A percentile compares a stretch with the other conserved stretches of the same genome.
These are phyloP conservation scores for Epinotia brunnichana DNA, from an alignment of 2,888 invertebrate genomes.

Conservation along the genomic window DNA sequence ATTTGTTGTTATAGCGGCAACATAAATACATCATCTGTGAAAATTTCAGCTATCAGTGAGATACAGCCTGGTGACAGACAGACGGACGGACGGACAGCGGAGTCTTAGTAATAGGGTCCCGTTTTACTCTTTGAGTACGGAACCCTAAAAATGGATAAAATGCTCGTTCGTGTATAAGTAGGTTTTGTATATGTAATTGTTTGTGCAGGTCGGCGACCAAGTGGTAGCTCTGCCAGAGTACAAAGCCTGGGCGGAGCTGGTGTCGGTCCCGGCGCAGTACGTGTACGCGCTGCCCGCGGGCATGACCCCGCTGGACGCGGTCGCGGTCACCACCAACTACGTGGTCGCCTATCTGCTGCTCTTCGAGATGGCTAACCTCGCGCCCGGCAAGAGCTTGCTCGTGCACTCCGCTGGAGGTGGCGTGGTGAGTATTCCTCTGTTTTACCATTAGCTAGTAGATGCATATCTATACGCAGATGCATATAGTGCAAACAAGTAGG, in stretches of 20 bases:
- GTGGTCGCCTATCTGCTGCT: conserved; percentile 93
- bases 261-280: conserved; percentile 90
- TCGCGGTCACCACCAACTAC: conserved; percentile 93
- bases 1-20: no score
- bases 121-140: no score
- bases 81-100: no score
- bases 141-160: neutral
- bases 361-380: conserved; percentile 91
- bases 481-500: no score
- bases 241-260: conserved; percentile 94
- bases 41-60: no score
- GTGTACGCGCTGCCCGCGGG: conserved; percentile 90
- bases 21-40: no score
- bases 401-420: conserved; percentile 95
- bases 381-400: conserved; percentile 90
- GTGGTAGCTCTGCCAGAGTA: conserved; percentile 94
- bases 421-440: conserved; percentile 86
- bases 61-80: no score
- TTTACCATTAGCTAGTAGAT: neutral
- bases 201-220: conserved; percentile 87
- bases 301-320: conserved; percentile 91
- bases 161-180: neutral
- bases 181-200: conserved; percentile 44
- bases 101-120: no score
- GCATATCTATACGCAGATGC: neutral